These are phyloP conservation scores for Leuciscus waleckii DNA, from an alignment of 2,797 vertebrate genomes.

Conservation along the genomic window DNA sequence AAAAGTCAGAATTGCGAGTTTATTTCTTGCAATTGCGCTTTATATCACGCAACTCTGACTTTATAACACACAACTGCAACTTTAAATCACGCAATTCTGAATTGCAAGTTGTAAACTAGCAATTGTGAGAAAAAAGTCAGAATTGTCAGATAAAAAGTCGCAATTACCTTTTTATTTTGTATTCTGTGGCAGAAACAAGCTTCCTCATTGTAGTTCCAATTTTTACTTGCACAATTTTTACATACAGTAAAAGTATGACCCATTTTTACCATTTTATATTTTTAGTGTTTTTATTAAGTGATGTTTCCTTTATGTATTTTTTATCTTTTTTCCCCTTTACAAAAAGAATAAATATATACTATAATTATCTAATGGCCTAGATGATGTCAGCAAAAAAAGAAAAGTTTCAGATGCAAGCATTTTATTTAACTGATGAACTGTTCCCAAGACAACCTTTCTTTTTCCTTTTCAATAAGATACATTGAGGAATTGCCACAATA, in stretches of 20 bases:
- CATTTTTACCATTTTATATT: background rate
- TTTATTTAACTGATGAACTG: background rate
- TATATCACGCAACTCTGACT: too few species aligned
- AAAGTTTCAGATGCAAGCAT: background rate
- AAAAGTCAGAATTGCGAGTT: too few species aligned
- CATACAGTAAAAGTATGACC: background rate
- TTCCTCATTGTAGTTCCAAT: background rate
- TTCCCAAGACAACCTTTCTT: background rate
- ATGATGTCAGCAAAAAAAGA: background rate
- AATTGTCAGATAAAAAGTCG: too few species aligned
- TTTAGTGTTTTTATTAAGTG: background rate
- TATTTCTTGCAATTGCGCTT: too few species aligned
- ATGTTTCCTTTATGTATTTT: background rate
- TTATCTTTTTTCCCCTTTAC: background rate
- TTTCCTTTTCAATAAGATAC: background rate
- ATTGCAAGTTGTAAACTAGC: too few species aligned
- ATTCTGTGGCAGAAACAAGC: too few species aligned
- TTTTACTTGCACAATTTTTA: background rate
- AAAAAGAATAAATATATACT: background rate
- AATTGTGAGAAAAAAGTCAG: too few species aligned
- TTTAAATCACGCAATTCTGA: too few species aligned
- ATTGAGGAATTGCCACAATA: background rate
- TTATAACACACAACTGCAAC: too few species aligned
- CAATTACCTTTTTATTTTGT: too few species aligned
- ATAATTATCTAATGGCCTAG: background rate